A percentile compares a stretch with the other conserved stretches of the same genome.
phyloP scores from a whole-genome alignment of 2,888 invertebrate genomes.

The Athalia circularis region DNA sequence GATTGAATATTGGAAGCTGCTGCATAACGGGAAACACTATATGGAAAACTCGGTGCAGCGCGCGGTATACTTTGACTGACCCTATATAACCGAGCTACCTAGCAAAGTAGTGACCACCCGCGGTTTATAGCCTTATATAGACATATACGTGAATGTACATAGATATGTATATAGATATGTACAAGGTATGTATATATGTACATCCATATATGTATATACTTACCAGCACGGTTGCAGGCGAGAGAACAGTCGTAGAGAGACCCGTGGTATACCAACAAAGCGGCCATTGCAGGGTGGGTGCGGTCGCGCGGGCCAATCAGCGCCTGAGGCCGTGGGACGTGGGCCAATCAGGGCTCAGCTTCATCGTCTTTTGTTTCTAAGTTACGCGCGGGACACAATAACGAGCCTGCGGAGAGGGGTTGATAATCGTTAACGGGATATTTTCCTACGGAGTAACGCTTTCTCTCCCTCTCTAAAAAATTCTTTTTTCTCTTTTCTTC shows the following conservation, averaged over 20 bases:
- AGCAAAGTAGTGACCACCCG: too few relatives aligned
- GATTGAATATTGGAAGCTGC: too few relatives aligned
- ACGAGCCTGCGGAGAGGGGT: constrained; percentile 63
- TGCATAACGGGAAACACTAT: too few relatives aligned
- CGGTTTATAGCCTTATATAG: too few relatives aligned
- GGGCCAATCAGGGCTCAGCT: constrained; percentile 70
- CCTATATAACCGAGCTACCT: too few relatives aligned
- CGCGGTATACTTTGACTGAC: too few relatives aligned
- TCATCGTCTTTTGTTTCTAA: constrained; percentile 70
- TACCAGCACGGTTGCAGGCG: not conserved
- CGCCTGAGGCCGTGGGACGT: constrained; percentile 66
- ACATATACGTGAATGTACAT: too few relatives aligned
- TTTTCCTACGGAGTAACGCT: constrained; percentile 56
- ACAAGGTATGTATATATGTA: not conserved
- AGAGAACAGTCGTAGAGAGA: constrained; percentile 35
- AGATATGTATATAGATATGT: not conserved
- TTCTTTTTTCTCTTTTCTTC: constrained; percentile 45
- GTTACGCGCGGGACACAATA: constrained; percentile 67
- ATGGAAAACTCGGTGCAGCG: too few relatives aligned
- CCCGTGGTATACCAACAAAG: constrained; percentile 66
- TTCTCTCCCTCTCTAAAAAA: constrained; percentile 28
- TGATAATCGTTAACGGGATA: constrained; percentile 71
- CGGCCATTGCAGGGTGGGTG: constrained; percentile 74
- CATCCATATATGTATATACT: not conserved
- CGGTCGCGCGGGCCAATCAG: constrained; percentile 73